Percentiles rank a stretch among this genome's conserved stretches.
Evolutionary conservation across 2,888 invertebrate genomes (phyloP).

Genomic region (Euproctis similis): DNA sequence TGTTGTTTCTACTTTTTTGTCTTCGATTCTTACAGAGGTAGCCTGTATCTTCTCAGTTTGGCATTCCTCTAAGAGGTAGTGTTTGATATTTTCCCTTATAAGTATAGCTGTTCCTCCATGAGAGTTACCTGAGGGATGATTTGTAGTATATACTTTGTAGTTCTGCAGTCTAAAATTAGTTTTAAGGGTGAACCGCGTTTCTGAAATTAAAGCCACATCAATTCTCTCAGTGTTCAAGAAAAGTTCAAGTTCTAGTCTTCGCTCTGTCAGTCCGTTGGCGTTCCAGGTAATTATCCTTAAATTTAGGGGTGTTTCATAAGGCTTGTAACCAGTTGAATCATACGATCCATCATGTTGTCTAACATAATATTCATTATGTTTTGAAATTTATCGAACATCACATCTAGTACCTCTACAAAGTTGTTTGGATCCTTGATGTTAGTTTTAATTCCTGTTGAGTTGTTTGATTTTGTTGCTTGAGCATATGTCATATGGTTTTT

Average conservation of each 20-base stretch:
- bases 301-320: constrained; percentile 1
- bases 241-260: constrained; percentile 2
- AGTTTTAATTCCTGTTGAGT: not conserved
- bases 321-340: constrained; percentile 3
- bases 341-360: constrained; percentile 3
- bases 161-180: constrained; percentile 1
- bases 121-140: constrained; percentile 4
- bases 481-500: constrained; percentile 1
- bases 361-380: constrained; percentile 4
- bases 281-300: not conserved
- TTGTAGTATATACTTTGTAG: constrained; percentile 2
- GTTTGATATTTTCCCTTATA: not conserved
- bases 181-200: constrained; percentile 1
- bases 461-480: not conserved
- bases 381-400: constrained; percentile 3
- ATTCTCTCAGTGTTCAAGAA: constrained; percentile 1
- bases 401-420: not conserved
- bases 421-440: not conserved
- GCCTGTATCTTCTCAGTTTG: constrained; percentile 2
- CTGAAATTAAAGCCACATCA: constrained; percentile 4
- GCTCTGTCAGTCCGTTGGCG: constrained; percentile 3
- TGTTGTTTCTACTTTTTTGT: constrained; percentile 1
- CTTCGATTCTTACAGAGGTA: constrained; percentile 2
- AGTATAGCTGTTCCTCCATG: constrained; percentile 2
- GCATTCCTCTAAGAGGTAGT: not conserved